Evolutionary conservation across 2,888 invertebrate genomes (phyloP).

Genomic region (Xanthorhoe designata): DNA sequence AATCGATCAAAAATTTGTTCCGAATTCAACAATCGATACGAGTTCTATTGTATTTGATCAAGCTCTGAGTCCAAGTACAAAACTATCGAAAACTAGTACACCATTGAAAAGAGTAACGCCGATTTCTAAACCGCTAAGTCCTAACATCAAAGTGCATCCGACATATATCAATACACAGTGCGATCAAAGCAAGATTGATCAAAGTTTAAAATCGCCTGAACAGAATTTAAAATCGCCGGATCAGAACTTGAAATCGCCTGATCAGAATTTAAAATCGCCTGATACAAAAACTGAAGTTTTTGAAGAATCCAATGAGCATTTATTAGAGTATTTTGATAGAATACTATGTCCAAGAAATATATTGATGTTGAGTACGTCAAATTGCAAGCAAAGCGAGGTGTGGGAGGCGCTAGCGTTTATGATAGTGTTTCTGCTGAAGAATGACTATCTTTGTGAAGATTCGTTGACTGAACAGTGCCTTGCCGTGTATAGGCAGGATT

Average conservation of each 20-base stretch:
- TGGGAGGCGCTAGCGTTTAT: slow-evolving; percentile 76
- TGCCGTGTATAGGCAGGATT: slow-evolving; percentile 88
- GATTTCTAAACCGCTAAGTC: slow-evolving; percentile 5
- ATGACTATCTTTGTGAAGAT: slow-evolving; percentile 85
- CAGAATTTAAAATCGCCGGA: slow-evolving; percentile 7
- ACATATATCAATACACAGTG: slow-evolving; percentile 14
- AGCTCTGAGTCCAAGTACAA: slow-evolving; percentile 8
- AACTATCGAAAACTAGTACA: slow-evolving; percentile 4
- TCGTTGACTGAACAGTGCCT: slow-evolving; percentile 88
- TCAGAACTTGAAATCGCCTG: slow-evolving; percentile 16
- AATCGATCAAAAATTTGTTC: slow-evolving; percentile 16
- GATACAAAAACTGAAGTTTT: slow-evolving; percentile 20
- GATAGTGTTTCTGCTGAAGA: slow-evolving; percentile 79
- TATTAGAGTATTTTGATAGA: slow-evolving; percentile 68
- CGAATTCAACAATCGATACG: slow-evolving; percentile 3
- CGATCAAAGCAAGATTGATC: not conserved
- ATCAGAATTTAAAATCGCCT: not conserved
- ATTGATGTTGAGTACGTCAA: slow-evolving; percentile 59
- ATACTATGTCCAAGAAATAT: slow-evolving; percentile 75
- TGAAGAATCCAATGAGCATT: slow-evolving; percentile 41
- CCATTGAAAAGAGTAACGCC: slow-evolving; percentile 22
- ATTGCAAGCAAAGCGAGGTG: slow-evolving; percentile 50
- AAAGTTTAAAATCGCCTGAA: not conserved
- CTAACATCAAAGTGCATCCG: slow-evolving; percentile 20
- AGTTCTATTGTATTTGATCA: not conserved